A percentile compares a stretch with the other conserved stretches of the same genome.
Evolutionary conservation across 92 coral and sea anemone species (phyloP).

Genomic region (Porites evermanni): DNA sequence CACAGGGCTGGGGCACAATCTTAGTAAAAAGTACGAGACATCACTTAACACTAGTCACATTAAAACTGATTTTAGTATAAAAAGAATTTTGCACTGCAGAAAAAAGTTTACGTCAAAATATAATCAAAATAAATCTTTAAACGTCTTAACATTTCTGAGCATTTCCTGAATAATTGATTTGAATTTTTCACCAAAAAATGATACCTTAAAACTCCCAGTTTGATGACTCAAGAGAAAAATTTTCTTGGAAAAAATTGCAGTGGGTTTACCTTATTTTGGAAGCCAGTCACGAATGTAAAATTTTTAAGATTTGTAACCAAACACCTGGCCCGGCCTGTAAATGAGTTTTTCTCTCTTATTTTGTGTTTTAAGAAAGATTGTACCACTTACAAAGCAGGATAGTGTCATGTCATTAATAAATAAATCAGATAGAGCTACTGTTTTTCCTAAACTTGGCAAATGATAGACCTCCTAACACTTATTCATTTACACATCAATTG

Average conservation of each 20-base stretch:
- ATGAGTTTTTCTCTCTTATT: slow-evolving; percentile 10
- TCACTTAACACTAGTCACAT: too few species aligned
- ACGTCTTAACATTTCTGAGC: neutral
- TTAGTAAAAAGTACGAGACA: too few species aligned
- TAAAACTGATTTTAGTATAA: too few species aligned
- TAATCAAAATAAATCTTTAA: neutral
- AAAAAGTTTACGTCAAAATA: neutral
- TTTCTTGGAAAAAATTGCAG: neutral
- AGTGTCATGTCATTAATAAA: slow-evolving; percentile 15
- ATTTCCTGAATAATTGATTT: neutral
- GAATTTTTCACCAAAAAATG: neutral
- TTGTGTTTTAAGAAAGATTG: neutral
- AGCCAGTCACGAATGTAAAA: neutral
- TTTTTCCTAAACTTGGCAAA: slow-evolving; percentile 17
- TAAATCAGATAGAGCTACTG: neutral
- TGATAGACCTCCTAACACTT: neutral
- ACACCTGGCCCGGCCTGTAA: neutral
- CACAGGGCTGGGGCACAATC: too few species aligned
- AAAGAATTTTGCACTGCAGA: neutral
- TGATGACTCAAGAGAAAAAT: neutral
- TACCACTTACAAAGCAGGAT: slow-evolving; percentile 4
- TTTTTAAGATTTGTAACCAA: neutral
- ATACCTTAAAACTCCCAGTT: neutral
- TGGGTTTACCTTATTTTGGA: neutral
- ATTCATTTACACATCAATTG: neutral